Evolutionary conservation across 2,888 invertebrate species (phyloP), one percentile per base, ranked within the genome.

Genomic region (Trypoxylon attenuatum): DNA sequence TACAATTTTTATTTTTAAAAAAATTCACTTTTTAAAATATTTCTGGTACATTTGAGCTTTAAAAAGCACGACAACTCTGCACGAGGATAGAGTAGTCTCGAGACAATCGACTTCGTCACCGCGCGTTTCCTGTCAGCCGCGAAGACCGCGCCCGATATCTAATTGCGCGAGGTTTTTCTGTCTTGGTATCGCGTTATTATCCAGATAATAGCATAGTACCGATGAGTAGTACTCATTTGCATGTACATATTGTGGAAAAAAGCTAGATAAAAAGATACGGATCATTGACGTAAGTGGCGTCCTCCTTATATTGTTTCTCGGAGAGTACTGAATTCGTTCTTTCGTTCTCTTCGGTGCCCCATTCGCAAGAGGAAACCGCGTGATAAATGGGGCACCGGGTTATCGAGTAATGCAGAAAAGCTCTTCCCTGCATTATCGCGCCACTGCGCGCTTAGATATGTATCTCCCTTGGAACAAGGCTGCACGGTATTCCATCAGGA

Each of bases 341-440:
- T 10, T 33, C 33, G n/a, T 13, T n/a, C 3, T 33, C 13, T 33
- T 10, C 33, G 13, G 33, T 10, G 33, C 13, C 33, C 33, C 10
- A 33, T 33, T 33, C 13, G 8, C 2, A 10, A 10, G 27, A 54
- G 61, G 57, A 55, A 61, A 46, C 33, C 18, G 23, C 13, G 1
- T 42, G 64, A 68, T 68, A 62, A 68, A 42, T 39, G 38, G 52
- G 29, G 42, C 39, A 38, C 56, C 42, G 23, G 58, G 33, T 8
- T 13, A n/a, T n/a, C n/a, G n/a, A 10, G 5, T 33, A 33, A 10
- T 33, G 10, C 13, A 33, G 61, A 62, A 13, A 4, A 33, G 4
- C 33, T 4, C 10, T 33, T 33, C 33, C 33, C 13, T 13, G 13
- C 33, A 33, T 33, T 33, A 13, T 33, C 33, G 33, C n/a, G 13